phyloP scores from a whole-genome alignment of 2,113 vertebrate genomes.

The Fregata magnificens region DNA sequence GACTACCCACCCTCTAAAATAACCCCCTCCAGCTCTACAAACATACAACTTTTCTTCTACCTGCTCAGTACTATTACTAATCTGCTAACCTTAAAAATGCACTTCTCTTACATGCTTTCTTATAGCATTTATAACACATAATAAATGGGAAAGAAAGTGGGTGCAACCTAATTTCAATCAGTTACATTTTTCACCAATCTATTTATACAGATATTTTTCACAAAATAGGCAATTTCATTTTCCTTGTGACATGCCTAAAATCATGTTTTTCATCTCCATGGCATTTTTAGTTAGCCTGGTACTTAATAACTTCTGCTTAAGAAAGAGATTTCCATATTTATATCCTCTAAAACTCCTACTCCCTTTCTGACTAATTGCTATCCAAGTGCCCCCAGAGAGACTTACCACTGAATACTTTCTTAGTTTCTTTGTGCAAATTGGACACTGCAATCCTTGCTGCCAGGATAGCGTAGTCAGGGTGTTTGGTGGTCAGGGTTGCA shows the following conservation, averaged over 20 bases:
- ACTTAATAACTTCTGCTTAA: background rate
- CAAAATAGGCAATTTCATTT: background rate
- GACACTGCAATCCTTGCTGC: constrained; percentile 95
- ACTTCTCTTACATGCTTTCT: background rate
- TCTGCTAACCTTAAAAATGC: fast-evolving
- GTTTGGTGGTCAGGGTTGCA: constrained; percentile 93
- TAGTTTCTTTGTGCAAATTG: constrained; percentile 96
- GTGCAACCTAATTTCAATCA: background rate
- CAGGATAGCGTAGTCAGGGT: constrained; percentile 94
- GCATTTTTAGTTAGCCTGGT: background rate
- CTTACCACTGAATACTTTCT: constrained; percentile 96
- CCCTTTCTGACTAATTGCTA: background rate
- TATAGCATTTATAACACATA: background rate
- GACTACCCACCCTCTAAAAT: background rate
- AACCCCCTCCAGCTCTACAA: background rate
- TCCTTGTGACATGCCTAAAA: background rate
- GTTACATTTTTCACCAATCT: background rate
- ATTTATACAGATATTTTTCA: background rate
- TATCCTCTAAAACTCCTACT: background rate
- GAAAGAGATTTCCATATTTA: background rate
- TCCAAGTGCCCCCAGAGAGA: background rate
- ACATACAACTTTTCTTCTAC: background rate
- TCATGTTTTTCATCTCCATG: background rate
- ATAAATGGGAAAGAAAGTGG: background rate
- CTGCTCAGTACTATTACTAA: background rate